Evolutionary conservation across 2,888 invertebrate species (phyloP), one percentile per base, ranked within the genome.

Genomic region (Leptopilina drosophilae): DNA sequence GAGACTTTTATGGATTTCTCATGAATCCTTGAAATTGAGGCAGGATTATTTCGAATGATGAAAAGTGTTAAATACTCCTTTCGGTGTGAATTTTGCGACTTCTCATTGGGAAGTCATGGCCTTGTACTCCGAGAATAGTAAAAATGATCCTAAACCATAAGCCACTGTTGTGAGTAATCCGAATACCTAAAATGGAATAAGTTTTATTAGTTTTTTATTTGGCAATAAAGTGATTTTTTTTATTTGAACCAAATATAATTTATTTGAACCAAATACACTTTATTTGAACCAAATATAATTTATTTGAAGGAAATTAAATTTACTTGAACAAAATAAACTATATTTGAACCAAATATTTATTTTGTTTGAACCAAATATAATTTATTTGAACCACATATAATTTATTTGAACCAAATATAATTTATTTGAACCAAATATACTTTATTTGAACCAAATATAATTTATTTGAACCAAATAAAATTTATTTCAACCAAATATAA

Each of bases 121-220:
- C 90, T 95, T 95, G 93, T 95, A 95, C 88, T 97, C 96, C 87
- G 95, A 90, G 92, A 94, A 96, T 84, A 97, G 93, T 88, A 97
- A 94, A 92, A 95, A 96, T 42, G 96, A 92, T 84, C 96, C 96
- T 81, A 94, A 95, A 56, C 94, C 96, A 88, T 97, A 98, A 40
- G 95, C 96, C 77, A 95, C 87, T 67, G 96, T 95, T 92, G 97
- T 97, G 92, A 97, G 94, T 64, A 97, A 91, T 80, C 96, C 97
- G 89, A 97, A 97, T 77, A 95, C 94, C 96, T 96, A 92, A 14
- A 93, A 92, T 86, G 11, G 15, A 62, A 67, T 20, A 65, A 42
- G 2, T 20, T n/a, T 49, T 14, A 64, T 76, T 14, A 42, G 6
- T 40, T 40, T 65, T 40, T 33, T 33, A 33, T 12, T 40, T 7